These are phyloP conservation scores for Asarcornis scutulata DNA, from an alignment of 2,113 vertebrate genomes.

Conservation along the genomic window DNA sequence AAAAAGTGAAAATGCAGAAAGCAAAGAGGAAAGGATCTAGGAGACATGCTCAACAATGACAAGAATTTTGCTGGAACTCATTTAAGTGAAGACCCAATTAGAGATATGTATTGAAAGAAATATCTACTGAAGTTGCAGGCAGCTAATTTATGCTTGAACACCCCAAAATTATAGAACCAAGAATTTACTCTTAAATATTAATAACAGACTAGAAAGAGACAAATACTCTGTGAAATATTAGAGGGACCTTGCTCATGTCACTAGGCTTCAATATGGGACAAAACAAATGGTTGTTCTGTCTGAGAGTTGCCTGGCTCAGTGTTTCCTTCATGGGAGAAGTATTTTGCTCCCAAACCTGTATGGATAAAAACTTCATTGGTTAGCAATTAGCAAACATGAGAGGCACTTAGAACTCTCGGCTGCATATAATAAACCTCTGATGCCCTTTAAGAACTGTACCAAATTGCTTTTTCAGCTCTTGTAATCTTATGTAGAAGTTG, in stretches of 20 bases:
- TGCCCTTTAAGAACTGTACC: background rate
- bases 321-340: background rate
- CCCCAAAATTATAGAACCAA: background rate
- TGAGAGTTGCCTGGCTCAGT: background rate
- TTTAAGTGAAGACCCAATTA: constrained; percentile 10
- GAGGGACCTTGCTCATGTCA: background rate
- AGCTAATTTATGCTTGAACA: background rate
- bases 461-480: background rate
- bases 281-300: background rate
- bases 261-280: background rate
- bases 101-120: background rate
- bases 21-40: constrained; percentile 58
- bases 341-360: background rate
- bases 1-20: constrained; percentile 72
- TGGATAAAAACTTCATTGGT: background rate
- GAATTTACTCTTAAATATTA: background rate
- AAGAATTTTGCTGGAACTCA: constrained; percentile 31
- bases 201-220: background rate
- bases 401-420: background rate
- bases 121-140: background rate
- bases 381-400: background rate
- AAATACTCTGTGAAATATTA: constrained; percentile 5
- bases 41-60: constrained; percentile 28
- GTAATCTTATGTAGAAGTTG: background rate
- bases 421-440: background rate